phyloP scores from a whole-genome alignment of 2,888 invertebrate genomes.

The Osedax frankpressi region DNA sequence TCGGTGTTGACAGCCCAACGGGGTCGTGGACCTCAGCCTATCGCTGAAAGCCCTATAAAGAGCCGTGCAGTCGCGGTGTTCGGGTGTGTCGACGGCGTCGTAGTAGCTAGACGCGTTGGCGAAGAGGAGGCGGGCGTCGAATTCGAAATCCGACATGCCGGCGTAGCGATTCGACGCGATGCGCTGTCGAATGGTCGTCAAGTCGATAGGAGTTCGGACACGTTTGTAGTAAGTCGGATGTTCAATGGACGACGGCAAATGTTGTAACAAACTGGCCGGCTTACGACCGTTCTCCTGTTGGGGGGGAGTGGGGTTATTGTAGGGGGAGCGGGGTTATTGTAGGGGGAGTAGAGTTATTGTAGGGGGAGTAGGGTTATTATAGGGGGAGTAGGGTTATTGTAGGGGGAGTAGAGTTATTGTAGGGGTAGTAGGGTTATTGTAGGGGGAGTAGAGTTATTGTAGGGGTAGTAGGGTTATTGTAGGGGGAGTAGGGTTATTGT shows the following conservation, averaged over 20 bases:
- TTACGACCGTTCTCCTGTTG: not conserved
- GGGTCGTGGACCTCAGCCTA: not conserved
- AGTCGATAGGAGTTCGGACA: constrained; percentile 83
- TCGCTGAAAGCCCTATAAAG: not conserved
- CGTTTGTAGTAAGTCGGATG: constrained; percentile 94
- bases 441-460: too few relatives aligned
- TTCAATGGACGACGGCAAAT: constrained; percentile 42
- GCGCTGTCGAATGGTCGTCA: constrained; percentile 78
- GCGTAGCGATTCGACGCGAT: constrained; percentile 71
- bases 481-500: too few relatives aligned
- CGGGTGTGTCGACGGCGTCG: not conserved
- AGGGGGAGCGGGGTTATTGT: not conserved
- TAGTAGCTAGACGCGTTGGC: constrained; percentile 56
- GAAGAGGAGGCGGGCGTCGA: constrained; percentile 78
- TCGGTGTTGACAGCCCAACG: not conserved
- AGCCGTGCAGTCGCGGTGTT: not conserved
- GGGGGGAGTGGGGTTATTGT: not conserved
- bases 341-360: not conserved
- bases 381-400: not conserved
- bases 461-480: too few relatives aligned
- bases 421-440: not conserved
- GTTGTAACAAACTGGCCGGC: not conserved
- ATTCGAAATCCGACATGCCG: constrained; percentile 69
- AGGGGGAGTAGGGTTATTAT: not conserved
- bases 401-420: not conserved